Evolutionary conservation across 2,113 vertebrate species (phyloP).

Genomic region (Archocentrus centrarchus): DNA sequence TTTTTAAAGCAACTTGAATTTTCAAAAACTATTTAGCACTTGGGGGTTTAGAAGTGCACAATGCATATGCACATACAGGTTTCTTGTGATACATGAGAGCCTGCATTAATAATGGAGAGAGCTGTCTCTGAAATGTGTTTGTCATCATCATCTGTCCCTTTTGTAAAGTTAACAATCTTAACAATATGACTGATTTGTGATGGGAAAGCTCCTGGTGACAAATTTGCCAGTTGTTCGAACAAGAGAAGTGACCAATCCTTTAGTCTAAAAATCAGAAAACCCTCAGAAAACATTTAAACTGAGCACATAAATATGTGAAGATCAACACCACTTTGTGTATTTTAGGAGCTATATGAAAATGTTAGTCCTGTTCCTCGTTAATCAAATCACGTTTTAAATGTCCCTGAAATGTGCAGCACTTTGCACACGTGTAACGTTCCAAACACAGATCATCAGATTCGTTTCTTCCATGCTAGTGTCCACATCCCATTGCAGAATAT

Average conservation of each 20-base stretch:
- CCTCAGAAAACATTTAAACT: neutral
- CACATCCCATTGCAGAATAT: neutral
- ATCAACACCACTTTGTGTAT: neutral
- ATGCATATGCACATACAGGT: constrained; percentile 15
- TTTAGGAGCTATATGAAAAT: neutral
- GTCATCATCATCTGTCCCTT: neutral
- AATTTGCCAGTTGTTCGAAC: neutral
- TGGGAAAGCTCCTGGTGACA: neutral
- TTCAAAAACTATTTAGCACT: constrained; percentile 47
- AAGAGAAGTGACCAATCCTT: neutral
- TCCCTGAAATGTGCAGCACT: neutral
- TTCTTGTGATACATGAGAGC: neutral
- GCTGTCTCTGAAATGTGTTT: neutral
- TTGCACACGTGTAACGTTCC: neutral
- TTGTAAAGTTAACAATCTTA: constrained; percentile 6
- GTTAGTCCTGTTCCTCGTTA: neutral
- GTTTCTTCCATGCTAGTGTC: neutral
- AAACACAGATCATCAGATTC: neutral
- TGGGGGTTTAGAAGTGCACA: constrained; percentile 18
- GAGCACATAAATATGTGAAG: neutral
- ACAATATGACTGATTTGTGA: neutral
- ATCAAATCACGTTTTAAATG: neutral
- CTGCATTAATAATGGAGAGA: neutral
- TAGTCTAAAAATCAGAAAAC: neutral
- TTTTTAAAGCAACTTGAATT: constrained; percentile 59